Base-by-base conservation (phyloP, 2,113 vertebrate genomes). In the Puffinus mauretanicus region DNA sequence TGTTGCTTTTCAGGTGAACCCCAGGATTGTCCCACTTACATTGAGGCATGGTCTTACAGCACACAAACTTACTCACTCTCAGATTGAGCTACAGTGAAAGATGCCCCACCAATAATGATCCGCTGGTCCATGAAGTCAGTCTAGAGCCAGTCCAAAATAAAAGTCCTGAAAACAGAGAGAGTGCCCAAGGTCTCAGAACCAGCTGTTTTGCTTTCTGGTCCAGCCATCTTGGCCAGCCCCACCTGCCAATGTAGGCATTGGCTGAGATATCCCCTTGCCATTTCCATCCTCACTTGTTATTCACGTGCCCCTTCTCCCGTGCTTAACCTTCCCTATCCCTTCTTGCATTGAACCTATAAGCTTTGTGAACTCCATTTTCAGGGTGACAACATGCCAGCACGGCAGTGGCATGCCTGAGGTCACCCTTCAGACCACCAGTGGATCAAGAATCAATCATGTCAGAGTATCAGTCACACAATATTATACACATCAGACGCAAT, bases 221-320 rank as follows among this genome's bases (percentile, higher is more conserved):
- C 29, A 46, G 26, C 4, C 2, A 6, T 36, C n/a, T 47, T 65
- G 40, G n/a, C 7, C 44, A 69, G 22, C 15, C 21, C 24, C 44
- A 26, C 13, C 13, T 84, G 10, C 8, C 25, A 27, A 6, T 3
- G 10, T 24, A 52, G 15, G 16, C 10, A 30, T 12, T 17, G 30
- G 9, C 26, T 80, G 66, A 86, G 61, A 27, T 8, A 52, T 16
- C 7, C 6, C 40, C 38, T 27, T 32, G 27, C 11, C 8, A 27
- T 69, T 88, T 88, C 21, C 32, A 51, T 22, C 16, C 36, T 46
- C 25, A 11, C 18, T 64, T 32, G 10, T 21, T 57, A 73, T 30
- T 51, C n/a, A 36, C 0, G 3, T 25, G 60, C 8, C 22, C 9
- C 12, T 67, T 58, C 17, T 32, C 26, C 19, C 0, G 0, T 32